Base-by-base conservation (phyloP, 2,113 vertebrate genomes). In the Nanger granti region DNA sequence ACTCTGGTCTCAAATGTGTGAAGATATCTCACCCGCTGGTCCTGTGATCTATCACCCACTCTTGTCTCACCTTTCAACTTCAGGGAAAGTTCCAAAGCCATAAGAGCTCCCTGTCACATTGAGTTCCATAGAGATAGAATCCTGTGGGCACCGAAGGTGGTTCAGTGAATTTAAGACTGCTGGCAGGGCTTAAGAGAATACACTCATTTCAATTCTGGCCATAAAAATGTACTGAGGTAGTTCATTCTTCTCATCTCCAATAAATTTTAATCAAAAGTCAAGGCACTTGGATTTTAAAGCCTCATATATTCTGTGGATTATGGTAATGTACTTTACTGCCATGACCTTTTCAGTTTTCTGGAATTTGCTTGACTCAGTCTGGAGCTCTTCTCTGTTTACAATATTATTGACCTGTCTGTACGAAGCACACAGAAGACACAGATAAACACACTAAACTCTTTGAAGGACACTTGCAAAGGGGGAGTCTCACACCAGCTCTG, bases 331-430 rank as follows among this genome's bases (percentile, higher is more conserved):
- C 41, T 96, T 98, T 94, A 97, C 94, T 83, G 79, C n/a, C 85
- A 97, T 95, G 93, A 66, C 93, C 95, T 98, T 98, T 98, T 98
- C 87, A 97, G 59, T 96, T 98, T 93, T 97, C 94, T 96, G 55
- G 82, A 96, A 88, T 96, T 98, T 98, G 95, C 88, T 93, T 98
- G 89, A 97, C 20, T 96, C 92, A 97, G 94, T 29, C 52, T 97
- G 94, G 47, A 96, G 24, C 82, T 98, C 83, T 97, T 88, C 49
- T 96, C 17, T 31, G 0, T 96, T 98, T 97, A 92, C 31, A 95
- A 17, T 31, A 93, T 97, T 88, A 97, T 1, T 94, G 92, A 97
- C 12, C 54, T 98, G 64, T 41, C 73, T 17, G 4, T 3, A 2
- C 12, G 41, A 80, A 24, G 91, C 60, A 88, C 80, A 24, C 1